Base-by-base conservation (phyloP, 2,113 vertebrate species). In the Microcebus tavaratra region DNA sequence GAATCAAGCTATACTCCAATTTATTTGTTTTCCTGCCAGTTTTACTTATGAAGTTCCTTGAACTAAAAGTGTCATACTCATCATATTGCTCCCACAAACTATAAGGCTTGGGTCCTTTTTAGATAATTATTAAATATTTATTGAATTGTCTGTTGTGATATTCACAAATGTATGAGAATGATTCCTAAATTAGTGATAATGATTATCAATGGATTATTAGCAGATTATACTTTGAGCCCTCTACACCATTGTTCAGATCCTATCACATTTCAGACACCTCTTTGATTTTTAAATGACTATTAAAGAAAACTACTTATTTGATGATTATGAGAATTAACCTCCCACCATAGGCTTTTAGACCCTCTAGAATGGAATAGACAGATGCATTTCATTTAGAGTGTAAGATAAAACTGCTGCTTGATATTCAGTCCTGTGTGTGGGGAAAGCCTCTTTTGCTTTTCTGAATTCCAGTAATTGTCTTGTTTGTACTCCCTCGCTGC, bases 381-480 rank as follows among this genome's bases (percentile, higher is more conserved):
- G 83, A 84, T 87, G 45, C 21, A 42, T 84, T 90, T 93, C n/a
- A 93, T 88, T 80, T 84, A 55, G 8, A 92, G 6, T n/a, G 6
- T 93, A 72, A 92, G 53, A 90, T 95, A 95, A 95, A 90, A 27
- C 27, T 68, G 20, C 25, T 95, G 5, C 67, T 84, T 97, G 75
- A 80, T 91, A 96, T 91, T 95, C 91, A 94, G 8, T 45, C 39
- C 21, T 84, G 31, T 82, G 53, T 85, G 59, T 86, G 21, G 34
- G 63, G 48, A 97, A 96, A 95, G 73, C 1, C 91, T 72, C 63
- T 96, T 94, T 91, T 82, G 76, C 75, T 96, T 86, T 80, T 95
- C 53, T 96, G 88, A 95, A 96, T 97, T 96, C 34, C 14, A 85
- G 76, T 91, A 95, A 98, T 87, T 93, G 70, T 96, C 90, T 97